These are phyloP conservation scores for Eleginops maclovinus DNA, from an alignment of 2,113 vertebrate genomes.

Conservation along the genomic window DNA sequence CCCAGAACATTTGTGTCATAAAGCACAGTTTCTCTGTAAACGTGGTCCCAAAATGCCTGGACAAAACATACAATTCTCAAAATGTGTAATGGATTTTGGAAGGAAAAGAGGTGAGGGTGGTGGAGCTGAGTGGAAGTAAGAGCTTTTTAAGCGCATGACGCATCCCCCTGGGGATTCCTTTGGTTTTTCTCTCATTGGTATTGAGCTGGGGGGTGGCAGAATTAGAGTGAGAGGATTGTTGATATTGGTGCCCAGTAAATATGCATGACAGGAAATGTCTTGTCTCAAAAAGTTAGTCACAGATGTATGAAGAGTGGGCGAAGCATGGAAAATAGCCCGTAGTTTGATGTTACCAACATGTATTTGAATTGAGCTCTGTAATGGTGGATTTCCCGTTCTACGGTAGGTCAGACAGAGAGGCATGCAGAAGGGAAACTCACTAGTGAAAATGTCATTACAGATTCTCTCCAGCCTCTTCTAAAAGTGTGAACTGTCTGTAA, in stretches of 20 bases:
- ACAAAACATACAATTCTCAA: slow-evolving; percentile 43
- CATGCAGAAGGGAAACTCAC: slow-evolving; percentile 32
- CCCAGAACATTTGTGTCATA: slow-evolving; percentile 27
- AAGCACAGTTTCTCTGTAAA: slow-evolving; percentile 17
- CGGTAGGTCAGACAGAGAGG: slow-evolving; percentile 43
- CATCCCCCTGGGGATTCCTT: slow-evolving; percentile 6
- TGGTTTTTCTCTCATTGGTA: slow-evolving; percentile 50
- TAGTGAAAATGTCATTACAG: slow-evolving; percentile 34
- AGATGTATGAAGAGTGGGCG: slow-evolving; percentile 56
- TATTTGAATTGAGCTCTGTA: slow-evolving; percentile 52
- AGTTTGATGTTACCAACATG: slow-evolving; percentile 41
- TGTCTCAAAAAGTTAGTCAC: slow-evolving; percentile 71
- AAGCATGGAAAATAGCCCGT: slow-evolving; percentile 53
- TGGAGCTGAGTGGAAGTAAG: neutral
- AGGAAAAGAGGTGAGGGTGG: neutral
- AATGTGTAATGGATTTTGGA: slow-evolving; percentile 31
- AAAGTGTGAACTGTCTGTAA: slow-evolving; percentile 24
- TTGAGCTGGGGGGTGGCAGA: slow-evolving; percentile 29
- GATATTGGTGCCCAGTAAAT: slow-evolving; percentile 69
- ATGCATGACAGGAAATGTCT: slow-evolving; percentile 62
- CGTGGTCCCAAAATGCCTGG: slow-evolving; percentile 1
- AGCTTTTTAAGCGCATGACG: slow-evolving; percentile 18
- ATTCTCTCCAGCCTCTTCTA: slow-evolving; percentile 30
- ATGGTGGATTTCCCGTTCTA: slow-evolving; percentile 48
- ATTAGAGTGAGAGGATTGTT: slow-evolving; percentile 67